A percentile compares a stretch with the other conserved stretches of the same genome.
Evolutionary conservation across 2,888 invertebrate species (phyloP).

Genomic region (Diarsia brunnea): DNA sequence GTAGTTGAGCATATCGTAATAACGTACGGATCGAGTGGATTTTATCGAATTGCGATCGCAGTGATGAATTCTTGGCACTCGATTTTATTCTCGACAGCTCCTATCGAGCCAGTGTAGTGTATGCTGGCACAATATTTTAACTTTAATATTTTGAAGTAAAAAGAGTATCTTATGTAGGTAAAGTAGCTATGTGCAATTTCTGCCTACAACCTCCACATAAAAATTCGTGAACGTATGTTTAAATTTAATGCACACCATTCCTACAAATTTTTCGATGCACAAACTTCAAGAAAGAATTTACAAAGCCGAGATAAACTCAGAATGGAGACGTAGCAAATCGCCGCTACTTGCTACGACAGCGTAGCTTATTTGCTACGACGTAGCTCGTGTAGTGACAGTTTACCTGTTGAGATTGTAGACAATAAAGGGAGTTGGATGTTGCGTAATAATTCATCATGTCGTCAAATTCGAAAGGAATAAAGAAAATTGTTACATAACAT

Average conservation of each 20-base stretch:
- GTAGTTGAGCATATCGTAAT: conserved; percentile 10
- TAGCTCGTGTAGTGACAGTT: neutral
- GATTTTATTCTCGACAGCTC: conserved; percentile 38
- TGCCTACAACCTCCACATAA: neutral
- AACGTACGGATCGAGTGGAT: conserved; percentile 9
- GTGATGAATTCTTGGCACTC: conserved; percentile 55
- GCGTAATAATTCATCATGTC: neutral
- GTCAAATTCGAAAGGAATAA: neutral
- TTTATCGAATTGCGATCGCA: conserved; percentile 44
- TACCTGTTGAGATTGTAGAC: neutral
- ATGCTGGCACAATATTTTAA: neutral
- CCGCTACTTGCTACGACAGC: conserved; percentile 28
- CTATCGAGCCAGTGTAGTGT: conserved; percentile 1
- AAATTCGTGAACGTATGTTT: neutral
- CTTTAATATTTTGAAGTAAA: neutral
- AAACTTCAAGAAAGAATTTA: neutral
- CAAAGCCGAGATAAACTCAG: neutral
- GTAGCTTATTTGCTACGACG: conserved; percentile 37
- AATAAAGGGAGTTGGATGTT: neutral
- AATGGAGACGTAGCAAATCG: conserved; percentile 19
- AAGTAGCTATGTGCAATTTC: neutral
- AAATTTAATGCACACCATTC: neutral
- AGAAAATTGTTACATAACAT: neutral
- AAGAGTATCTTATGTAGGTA: neutral
- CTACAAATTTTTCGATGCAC: neutral